Percentiles rank a stretch among this genome's conserved stretches.
phyloP scores from a whole-genome alignment of 2,888 invertebrate genomes.

The Ellobium chinense region DNA sequence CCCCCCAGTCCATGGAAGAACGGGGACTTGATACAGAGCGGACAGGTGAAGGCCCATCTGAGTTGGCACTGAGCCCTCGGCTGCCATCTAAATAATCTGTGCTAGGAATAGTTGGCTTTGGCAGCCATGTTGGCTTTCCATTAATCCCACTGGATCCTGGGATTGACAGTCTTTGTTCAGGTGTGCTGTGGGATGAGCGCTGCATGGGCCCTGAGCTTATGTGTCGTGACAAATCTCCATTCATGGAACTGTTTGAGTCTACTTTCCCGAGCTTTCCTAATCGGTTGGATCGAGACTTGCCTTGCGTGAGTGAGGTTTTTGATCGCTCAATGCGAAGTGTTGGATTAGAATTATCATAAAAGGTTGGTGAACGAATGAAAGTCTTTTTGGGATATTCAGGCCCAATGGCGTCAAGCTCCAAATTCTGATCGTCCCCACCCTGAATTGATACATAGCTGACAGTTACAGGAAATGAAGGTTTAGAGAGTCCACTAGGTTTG shows the following conservation, averaged over 20 bases:
- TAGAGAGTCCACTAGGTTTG: constrained; percentile 32
- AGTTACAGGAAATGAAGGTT: constrained; percentile 54
- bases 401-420: constrained; percentile 35
- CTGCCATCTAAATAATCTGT: constrained; percentile 62
- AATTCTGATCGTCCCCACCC: constrained; percentile 48
- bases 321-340: constrained; percentile 43
- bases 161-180: background rate
- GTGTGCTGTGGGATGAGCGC: background rate
- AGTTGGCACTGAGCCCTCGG: constrained; percentile 1
- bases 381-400: constrained; percentile 33
- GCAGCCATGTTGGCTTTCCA: constrained; percentile 49
- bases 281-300: background rate
- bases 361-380: constrained; percentile 40
- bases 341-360: background rate
- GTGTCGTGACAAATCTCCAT: background rate
- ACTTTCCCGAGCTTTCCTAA: background rate
- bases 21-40: background rate
- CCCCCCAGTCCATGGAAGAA: background rate
- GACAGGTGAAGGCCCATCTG: background rate
- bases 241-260: background rate
- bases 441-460: constrained; percentile 61
- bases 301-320: constrained; percentile 28
- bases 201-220: background rate
- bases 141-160: background rate
- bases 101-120: constrained; percentile 66